These are phyloP conservation scores for Corapipo altera DNA, from an alignment of 2,113 vertebrate species.

Conservation along the genomic window DNA sequence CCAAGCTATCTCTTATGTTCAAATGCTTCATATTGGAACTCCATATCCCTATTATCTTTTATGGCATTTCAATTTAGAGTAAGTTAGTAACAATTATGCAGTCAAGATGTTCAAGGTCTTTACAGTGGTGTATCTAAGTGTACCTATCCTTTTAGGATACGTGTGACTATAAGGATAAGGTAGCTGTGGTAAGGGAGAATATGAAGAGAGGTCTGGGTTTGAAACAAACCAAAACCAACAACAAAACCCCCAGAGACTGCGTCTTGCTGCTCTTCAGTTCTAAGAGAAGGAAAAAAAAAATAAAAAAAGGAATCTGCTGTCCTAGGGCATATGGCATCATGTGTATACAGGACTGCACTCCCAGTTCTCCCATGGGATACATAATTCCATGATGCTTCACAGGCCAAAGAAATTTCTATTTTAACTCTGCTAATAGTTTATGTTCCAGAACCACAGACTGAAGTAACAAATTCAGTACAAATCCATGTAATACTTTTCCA, in stretches of 20 bases:
- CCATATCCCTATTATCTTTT: not conserved
- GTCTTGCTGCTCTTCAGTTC: not conserved
- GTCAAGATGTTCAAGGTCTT: not conserved
- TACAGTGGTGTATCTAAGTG: not conserved
- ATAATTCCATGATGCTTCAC: not conserved
- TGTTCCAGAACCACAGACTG: not conserved
- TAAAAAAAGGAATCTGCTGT: not conserved
- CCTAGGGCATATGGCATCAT: not conserved
- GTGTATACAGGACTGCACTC: not conserved
- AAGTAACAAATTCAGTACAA: not conserved
- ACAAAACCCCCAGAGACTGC: not conserved
- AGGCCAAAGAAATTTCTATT: slow-evolving; percentile 5
- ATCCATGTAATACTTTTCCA: not conserved
- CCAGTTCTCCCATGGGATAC: not conserved
- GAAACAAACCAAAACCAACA: not conserved
- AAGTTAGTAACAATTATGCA: not conserved
- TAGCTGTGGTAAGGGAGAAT: not conserved
- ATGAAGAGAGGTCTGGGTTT: not conserved
- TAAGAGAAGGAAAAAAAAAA: not conserved
- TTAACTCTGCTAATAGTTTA: not conserved
- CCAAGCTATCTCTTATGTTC: not conserved
- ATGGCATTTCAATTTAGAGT: not conserved
- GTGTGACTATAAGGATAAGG: not conserved
- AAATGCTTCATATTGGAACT: not conserved
- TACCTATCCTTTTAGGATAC: not conserved